phyloP scores from a whole-genome alignment of 2,797 vertebrate species.

The Miichthys miiuy region DNA sequence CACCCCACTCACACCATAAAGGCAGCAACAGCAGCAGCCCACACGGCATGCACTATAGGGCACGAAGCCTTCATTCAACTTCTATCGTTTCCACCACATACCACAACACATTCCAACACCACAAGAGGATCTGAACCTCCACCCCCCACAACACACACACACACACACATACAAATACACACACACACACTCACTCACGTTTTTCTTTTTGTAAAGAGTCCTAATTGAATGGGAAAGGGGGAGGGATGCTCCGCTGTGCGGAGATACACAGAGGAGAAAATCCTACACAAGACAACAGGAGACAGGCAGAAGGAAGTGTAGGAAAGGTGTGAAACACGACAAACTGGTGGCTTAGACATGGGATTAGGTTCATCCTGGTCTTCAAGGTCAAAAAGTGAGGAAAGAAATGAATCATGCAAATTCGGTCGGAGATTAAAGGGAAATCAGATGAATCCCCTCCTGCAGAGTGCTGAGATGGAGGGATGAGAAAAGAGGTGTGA shows the following conservation, averaged over 20 bases:
- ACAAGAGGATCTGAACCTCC: conserved; percentile 49
- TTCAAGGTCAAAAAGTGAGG: conserved; percentile 17
- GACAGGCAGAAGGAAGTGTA: background rate
- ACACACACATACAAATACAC: conserved; percentile 7
- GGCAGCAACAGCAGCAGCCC: conserved; percentile 56
- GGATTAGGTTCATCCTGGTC: background rate
- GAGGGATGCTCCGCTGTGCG: conserved; percentile 1
- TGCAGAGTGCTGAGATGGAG: conserved; percentile 45
- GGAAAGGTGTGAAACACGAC: conserved; percentile 1
- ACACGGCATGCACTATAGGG: conserved; percentile 58
- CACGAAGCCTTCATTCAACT: conserved; percentile 61
- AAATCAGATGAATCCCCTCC: conserved; percentile 36
- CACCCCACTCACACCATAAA: conserved; percentile 39
- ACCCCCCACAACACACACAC: conserved; percentile 16
- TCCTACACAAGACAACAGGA: background rate
- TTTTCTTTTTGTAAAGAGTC: conserved; percentile 35
- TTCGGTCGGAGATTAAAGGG: conserved; percentile 61
- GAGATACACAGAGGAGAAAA: conserved; percentile 21
- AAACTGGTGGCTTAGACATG: conserved; percentile 31
- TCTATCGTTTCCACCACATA: conserved; percentile 45
- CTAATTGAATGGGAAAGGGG: conserved; percentile 26
- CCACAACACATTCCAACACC: conserved; percentile 59
- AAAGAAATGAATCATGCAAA: conserved; percentile 52
- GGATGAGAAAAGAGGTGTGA: conserved; percentile 13
- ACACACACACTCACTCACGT: conserved; percentile 15